These are phyloP conservation scores for Olivierus martensii DNA, from an alignment of 1,140 invertebrate genomes.

Conservation along the genomic window DNA sequence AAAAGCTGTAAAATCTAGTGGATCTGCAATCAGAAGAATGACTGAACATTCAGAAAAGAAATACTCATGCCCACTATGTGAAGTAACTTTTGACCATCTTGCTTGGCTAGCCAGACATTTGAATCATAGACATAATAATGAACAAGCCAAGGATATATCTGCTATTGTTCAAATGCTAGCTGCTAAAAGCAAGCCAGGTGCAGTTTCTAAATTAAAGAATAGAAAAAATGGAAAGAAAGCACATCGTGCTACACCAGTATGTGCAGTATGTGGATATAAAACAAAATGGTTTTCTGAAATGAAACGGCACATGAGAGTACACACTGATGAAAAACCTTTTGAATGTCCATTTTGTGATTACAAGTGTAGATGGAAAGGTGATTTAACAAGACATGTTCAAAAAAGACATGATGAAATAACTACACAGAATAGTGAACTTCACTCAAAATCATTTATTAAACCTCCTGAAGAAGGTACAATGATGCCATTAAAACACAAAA, in stretches of 20 bases:
- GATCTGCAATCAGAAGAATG: conserved; percentile 37
- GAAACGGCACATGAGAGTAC: conserved; percentile 53
- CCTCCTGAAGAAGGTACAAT: too few relatives aligned
- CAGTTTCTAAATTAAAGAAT: too few relatives aligned
- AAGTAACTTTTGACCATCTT: conserved; percentile 15
- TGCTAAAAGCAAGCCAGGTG: too few relatives aligned
- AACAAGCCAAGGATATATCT: conserved; percentile 12
- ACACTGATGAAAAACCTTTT: conserved; percentile 35
- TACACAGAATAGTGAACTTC: too few relatives aligned
- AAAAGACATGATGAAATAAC: conserved; percentile 26
- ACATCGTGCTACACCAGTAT: conserved; percentile 26
- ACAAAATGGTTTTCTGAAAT: conserved; percentile 69
- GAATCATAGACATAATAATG: conserved; percentile 8
- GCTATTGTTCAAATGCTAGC: not conserved
- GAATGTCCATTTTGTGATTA: conserved; percentile 29
- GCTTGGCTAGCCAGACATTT: conserved; percentile 16
- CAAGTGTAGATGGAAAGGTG: conserved; percentile 37
- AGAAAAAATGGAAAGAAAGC: too few relatives aligned
- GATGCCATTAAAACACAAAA: too few relatives aligned
- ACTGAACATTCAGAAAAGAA: conserved; percentile 12
- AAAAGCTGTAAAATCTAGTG: conserved; percentile 34
- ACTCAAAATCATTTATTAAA: too few relatives aligned
- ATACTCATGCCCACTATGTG: conserved; percentile 15
- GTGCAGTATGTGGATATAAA: conserved; percentile 56
- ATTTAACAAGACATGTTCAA: conserved; percentile 32